Percentiles rank a stretch among this genome's conserved stretches.
phyloP scores from a whole-genome alignment of 2,113 vertebrate genomes.

The Phyllostomus hastatus region DNA sequence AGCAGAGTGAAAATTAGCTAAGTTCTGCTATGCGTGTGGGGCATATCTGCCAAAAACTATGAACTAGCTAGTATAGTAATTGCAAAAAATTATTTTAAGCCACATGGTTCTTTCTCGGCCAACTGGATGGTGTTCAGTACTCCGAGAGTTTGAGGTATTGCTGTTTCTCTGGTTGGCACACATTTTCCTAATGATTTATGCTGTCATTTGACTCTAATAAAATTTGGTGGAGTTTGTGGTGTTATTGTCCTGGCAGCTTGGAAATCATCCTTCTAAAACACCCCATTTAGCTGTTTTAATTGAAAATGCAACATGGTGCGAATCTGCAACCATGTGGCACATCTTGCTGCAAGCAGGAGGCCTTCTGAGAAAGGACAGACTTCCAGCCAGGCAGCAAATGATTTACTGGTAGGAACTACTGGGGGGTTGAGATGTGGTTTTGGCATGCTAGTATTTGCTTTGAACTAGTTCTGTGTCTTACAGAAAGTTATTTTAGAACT shows the following conservation, averaged over 20 bases:
- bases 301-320: slow-evolving; percentile 70
- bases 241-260: slow-evolving; percentile 64
- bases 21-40: slow-evolving; percentile 51
- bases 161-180: slow-evolving; percentile 64
- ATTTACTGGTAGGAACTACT: not conserved
- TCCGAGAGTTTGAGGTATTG: slow-evolving; percentile 57
- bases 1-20: slow-evolving; percentile 66
- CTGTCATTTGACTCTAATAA: slow-evolving; percentile 71
- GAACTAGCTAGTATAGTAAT: slow-evolving; percentile 68
- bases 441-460: not conserved
- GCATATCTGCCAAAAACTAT: slow-evolving; percentile 62
- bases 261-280: slow-evolving; percentile 50
- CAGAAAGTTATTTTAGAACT: not conserved
- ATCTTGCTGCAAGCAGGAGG: slow-evolving; percentile 1
- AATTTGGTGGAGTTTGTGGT: slow-evolving; percentile 52
- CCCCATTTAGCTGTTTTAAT: slow-evolving; percentile 64
- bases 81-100: slow-evolving; percentile 68
- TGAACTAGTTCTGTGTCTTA: not conserved
- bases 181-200: slow-evolving; percentile 67
- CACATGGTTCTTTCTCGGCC: slow-evolving; percentile 63
- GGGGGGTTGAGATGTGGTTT: not conserved
- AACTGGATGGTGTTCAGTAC: slow-evolving; percentile 67
- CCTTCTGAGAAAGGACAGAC: not conserved
- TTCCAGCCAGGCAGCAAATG: not conserved
- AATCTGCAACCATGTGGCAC: slow-evolving; percentile 38